Evolutionary conservation across 2,888 invertebrate species (phyloP).

Genomic region (Mythimna lalbum): DNA sequence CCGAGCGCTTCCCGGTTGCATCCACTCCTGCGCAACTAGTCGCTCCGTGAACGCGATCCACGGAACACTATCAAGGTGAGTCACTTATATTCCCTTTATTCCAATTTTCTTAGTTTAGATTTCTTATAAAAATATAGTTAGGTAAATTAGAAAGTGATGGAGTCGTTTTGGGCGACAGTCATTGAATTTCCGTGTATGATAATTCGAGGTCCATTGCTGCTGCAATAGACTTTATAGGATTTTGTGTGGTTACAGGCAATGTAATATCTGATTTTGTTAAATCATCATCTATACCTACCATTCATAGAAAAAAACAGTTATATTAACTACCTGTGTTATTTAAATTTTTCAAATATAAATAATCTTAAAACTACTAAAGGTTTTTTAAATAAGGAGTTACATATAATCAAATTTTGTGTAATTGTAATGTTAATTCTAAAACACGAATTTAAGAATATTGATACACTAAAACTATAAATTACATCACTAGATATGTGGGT

Average conservation of each 20-base stretch:
- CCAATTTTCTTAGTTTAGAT: neutral
- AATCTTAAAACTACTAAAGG: neutral
- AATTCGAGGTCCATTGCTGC: neutral
- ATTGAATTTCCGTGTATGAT: neutral
- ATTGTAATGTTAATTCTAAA: neutral
- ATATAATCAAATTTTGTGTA: no score
- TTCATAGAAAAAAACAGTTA: no score
- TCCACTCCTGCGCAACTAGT: conserved; percentile 67
- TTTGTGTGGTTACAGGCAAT: no score
- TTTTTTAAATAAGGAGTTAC: no score
- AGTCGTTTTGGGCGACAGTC: neutral
- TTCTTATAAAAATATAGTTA: neutral
- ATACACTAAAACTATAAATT: neutral
- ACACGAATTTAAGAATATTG: neutral
- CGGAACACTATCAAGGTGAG: conserved; percentile 59
- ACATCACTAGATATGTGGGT: no score
- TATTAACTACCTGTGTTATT: neutral
- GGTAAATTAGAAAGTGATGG: neutral
- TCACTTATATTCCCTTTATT: conserved; percentile 21
- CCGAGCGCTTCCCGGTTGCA: conserved; percentile 68
- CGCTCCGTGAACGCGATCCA: conserved; percentile 60
- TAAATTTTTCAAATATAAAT: neutral
- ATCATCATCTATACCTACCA: no score
- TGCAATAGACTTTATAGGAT: no score
- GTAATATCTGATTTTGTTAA: no score